Percentiles rank a stretch among this genome's conserved stretches.
phyloP scores from a whole-genome alignment of 2,113 vertebrate species.

The Murina feae region DNA sequence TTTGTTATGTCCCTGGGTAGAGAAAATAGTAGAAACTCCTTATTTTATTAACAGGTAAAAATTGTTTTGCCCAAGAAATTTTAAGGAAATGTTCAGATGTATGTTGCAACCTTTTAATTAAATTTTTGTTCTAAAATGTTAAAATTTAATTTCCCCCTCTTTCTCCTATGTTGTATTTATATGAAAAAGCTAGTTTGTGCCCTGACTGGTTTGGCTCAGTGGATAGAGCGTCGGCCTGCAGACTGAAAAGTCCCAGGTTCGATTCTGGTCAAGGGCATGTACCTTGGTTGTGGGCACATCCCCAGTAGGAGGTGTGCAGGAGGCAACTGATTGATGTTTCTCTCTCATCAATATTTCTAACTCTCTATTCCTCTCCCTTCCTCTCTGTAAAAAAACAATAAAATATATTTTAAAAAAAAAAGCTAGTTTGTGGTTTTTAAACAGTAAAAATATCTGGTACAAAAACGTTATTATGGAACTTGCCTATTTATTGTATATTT shows the following conservation, averaged over 20 bases:
- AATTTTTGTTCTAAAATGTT: neutral
- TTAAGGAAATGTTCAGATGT: neutral
- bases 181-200: neutral
- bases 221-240: no score
- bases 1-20: neutral
- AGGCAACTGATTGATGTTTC: no score
- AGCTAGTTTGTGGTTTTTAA: neutral
- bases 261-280: no score
- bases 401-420: no score
- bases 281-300: no score
- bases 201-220: no score
- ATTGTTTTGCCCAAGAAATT: slow-evolving; percentile 1
- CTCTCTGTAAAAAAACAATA: no score
- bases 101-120: neutral
- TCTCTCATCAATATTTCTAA: no score
- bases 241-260: no score
- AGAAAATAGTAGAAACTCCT: neutral
- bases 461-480: neutral
- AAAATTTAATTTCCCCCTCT: neutral
- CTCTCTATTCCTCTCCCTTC: no score
- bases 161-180: neutral
- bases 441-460: neutral
- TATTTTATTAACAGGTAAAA: slow-evolving; percentile 1
- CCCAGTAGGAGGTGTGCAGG: no score
- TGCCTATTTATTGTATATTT: neutral